Evolutionary conservation across 2,113 vertebrate genomes (phyloP), one percentile per base, ranked within the genome.

Genomic region (Xerus inauris): DNA sequence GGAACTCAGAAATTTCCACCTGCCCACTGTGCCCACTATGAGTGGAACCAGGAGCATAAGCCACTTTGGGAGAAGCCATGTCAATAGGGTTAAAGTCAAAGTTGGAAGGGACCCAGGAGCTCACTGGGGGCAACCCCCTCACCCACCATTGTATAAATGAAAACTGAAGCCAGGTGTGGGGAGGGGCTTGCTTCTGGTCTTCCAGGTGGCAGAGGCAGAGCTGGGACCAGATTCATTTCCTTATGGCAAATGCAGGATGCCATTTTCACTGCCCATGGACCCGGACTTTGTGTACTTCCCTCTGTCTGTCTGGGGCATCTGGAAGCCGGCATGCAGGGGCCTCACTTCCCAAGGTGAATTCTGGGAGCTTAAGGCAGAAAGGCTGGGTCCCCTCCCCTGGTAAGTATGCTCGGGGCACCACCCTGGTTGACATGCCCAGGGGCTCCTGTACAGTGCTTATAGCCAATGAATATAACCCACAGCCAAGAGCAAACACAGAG

Each of bases 401-500:
- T 28, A 49, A 84, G 30, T 64, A 49, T 73, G 62, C 94, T 57
- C 13, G 35, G 26, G 42, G 42, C 76, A 81, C 94, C 80, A 26
- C 71, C 86, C 14, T 20, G 35, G 8, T 1, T 32, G 59, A 40
- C 32, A 20, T 88, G n/a, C 45, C 90, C 47, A 38, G 88, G 75
- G 96, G 73, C 93, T 97, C 83, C 85, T 16, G 9, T 81, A 67
- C 64, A 54, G 95, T 4, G 28, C 69, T 67, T 28, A 10, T 24
- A 85, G 79, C 94, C 89, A 91, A 32, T 79, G 87, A 93, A 10
- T 28, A 32, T 28, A 82, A 72, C 67, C 81, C 81, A 35, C 57
- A 88, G 93, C 79, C 24, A 1, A 87, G 86, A 91, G 86, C 93
- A 97, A 97, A 97, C 92, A 97, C 84, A 97, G 91, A 81, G 89